These are phyloP conservation scores for Siniperca undulata DNA, from an alignment of 2,797 vertebrate genomes.

Conservation along the genomic window DNA sequence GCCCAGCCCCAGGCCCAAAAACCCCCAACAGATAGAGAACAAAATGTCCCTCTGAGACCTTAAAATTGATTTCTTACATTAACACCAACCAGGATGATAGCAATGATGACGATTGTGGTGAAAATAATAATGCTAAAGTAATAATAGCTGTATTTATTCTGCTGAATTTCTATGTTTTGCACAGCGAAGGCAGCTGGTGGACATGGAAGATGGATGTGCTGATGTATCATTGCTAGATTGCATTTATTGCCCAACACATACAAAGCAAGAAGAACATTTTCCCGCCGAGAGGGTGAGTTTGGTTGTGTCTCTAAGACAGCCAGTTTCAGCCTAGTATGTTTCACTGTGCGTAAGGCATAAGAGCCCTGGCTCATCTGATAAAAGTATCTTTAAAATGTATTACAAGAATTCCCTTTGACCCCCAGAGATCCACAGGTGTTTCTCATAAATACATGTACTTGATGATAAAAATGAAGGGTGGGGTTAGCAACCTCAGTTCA, in stretches of 20 bases:
- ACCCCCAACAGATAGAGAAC: slow-evolving; percentile 50
- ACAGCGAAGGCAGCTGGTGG: slow-evolving; percentile 99
- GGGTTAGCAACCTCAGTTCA: slow-evolving; percentile 37
- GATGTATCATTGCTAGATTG: slow-evolving; percentile 82
- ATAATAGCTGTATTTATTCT: slow-evolving; percentile 97
- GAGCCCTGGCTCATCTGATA: slow-evolving; percentile 53
- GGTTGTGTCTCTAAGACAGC: slow-evolving; percentile 72
- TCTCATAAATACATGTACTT: slow-evolving; percentile 66
- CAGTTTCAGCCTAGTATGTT: slow-evolving; percentile 58
- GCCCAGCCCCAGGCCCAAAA: slow-evolving; percentile 41
- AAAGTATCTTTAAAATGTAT: slow-evolving; percentile 48
- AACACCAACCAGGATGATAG: slow-evolving; percentile 68
- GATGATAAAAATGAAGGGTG: slow-evolving; percentile 65
- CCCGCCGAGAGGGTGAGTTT: slow-evolving; percentile 30
- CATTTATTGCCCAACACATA: slow-evolving; percentile 60
- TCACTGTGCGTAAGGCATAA: slow-evolving; percentile 65
- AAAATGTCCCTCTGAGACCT: slow-evolving; percentile 88
- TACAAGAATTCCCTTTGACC: slow-evolving; percentile 77
- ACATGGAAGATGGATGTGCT: slow-evolving; percentile 81
- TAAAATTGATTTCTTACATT: slow-evolving; percentile 85
- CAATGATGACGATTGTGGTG: slow-evolving; percentile 70
- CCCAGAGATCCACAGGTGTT: slow-evolving; percentile 83
- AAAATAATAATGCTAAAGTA: slow-evolving; percentile 87
- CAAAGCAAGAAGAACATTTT: slow-evolving; percentile 74
- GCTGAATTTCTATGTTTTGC: slow-evolving; percentile 95